Percentiles rank a stretch among this genome's conserved stretches.
Conservation (phyloP, 2,113 vertebrate genomes). For the Oryctolagus cuniculus region mOryCun1.1 NC_091432.1:125557001-125557500, state of each 20-base stretch:
- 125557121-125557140: no score
- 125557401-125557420: not conserved
- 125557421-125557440: not conserved
- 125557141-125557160: no score
- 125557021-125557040: no score
- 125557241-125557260: not conserved
- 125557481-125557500: not conserved
- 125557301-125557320: not conserved
- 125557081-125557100: no score
- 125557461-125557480: not conserved
- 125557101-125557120: no score
- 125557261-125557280: not conserved
- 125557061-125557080: no score
- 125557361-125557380: fast-evolving
- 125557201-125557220: not conserved
- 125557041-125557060: no score
- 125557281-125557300: not conserved
- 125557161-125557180: no score
- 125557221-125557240: not conserved
- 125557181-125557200: no score
- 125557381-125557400: no score
- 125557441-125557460: not conserved
- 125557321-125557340: not conserved
- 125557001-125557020: no score
- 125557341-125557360: not conserved